phyloP scores from a whole-genome alignment of 2,113 vertebrate genomes.

The Phaethornis superciliosus region DNA sequence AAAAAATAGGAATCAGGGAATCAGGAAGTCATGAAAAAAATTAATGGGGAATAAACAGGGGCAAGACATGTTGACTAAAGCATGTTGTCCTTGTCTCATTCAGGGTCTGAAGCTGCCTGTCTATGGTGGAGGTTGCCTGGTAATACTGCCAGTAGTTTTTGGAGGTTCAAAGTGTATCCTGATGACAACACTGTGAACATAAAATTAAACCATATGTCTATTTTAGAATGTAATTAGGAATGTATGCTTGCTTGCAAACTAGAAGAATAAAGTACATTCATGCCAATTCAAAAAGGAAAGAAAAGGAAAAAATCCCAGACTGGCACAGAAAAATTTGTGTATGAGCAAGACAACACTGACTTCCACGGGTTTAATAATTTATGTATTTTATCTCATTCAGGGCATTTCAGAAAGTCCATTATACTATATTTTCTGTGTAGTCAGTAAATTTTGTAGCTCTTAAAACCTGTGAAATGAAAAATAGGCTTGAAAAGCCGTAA shows the following conservation, averaged over 20 bases:
- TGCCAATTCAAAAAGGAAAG: not conserved
- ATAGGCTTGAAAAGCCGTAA: constrained; percentile 73
- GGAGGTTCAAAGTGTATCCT: not conserved
- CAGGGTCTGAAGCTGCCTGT: not conserved
- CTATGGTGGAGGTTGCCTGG: not conserved
- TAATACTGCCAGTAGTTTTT: not conserved
- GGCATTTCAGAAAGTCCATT: constrained; percentile 73
- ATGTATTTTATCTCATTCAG: constrained; percentile 72
- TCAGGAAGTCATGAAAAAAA: not conserved
- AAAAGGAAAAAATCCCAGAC: not conserved
- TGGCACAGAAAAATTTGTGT: constrained; percentile 42
- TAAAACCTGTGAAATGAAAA: constrained; percentile 78
- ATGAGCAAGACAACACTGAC: constrained; percentile 33
- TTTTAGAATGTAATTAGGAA: constrained; percentile 6
- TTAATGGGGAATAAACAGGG: not conserved
- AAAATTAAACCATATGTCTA: not conserved
- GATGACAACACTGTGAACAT: not conserved
- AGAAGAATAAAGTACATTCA: not conserved
- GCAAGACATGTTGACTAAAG: not conserved
- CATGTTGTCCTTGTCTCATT: not conserved
- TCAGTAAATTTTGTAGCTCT: constrained; percentile 79
- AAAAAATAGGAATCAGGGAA: not conserved
- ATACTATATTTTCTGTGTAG: constrained; percentile 74
- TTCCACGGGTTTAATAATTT: constrained; percentile 77
- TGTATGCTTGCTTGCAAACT: not conserved